Conservation (phyloP, 2,113 vertebrate genomes). For the Grammomys dolichurus region DNA sequence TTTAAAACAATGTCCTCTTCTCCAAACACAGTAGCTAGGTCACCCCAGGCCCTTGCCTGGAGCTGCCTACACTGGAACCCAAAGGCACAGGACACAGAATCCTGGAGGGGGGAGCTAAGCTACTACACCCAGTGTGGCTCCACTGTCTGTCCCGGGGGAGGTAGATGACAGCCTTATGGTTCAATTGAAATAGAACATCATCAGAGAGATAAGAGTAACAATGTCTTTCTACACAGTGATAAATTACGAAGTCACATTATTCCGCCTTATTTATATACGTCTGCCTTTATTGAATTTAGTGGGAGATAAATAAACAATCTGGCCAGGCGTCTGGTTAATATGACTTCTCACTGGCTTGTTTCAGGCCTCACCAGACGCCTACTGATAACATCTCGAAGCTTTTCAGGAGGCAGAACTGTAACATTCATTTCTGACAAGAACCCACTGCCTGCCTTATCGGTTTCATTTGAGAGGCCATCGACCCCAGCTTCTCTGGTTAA, state of each 20-base stretch:
- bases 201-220: constrained; percentile 94
- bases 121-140: constrained; percentile 81
- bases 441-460: constrained; percentile 90
- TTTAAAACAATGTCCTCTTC: constrained; percentile 16
- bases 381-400: constrained; percentile 90
- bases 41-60: constrained; percentile 47
- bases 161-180: constrained; percentile 88
- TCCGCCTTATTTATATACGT: constrained; percentile 94
- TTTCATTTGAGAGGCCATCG: constrained; percentile 89
- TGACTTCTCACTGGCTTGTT: constrained; percentile 90
- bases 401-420: constrained; percentile 89
- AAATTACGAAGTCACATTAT: constrained; percentile 93
- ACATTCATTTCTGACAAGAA: constrained; percentile 92
- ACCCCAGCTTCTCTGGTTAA: constrained; percentile 86
- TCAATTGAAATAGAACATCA: constrained; percentile 93
- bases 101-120: constrained; percentile 80
- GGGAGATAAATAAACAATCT: constrained; percentile 96
- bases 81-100: constrained; percentile 48
- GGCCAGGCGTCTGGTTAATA: constrained; percentile 93
- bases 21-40: background rate
- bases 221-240: constrained; percentile 92
- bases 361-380: constrained; percentile 88
- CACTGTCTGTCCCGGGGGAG: constrained; percentile 85
- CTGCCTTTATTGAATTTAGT: constrained; percentile 95
- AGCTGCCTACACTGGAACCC: background rate